phyloP scores from a whole-genome alignment of 1,140 invertebrate species.

The Drosophila lacertosa region DNA sequence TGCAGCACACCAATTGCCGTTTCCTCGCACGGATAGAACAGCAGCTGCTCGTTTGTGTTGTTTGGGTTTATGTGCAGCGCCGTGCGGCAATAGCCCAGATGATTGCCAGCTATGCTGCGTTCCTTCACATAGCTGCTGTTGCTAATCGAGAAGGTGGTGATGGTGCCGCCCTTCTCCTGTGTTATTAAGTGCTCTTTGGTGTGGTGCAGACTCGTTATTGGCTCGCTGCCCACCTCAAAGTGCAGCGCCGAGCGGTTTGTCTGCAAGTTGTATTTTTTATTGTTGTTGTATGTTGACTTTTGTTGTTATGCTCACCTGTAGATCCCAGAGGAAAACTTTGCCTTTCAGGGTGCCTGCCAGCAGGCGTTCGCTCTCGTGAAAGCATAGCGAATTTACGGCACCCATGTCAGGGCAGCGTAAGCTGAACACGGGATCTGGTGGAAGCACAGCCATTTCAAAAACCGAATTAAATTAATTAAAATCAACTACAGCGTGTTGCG shows the following conservation, averaged over 20 bases:
- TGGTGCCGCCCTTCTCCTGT: slow-evolving; percentile 88
- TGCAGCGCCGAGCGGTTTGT: slow-evolving; percentile 75
- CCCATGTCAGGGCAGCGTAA: slow-evolving; percentile 88
- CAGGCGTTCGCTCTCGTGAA: slow-evolving; percentile 87
- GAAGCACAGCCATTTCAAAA: slow-evolving; percentile 31
- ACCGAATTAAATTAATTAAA: too few species aligned
- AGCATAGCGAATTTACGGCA: slow-evolving; percentile 88
- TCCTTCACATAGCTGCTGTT: slow-evolving; percentile 86
- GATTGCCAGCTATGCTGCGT: slow-evolving; percentile 86
- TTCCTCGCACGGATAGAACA: slow-evolving; percentile 87
- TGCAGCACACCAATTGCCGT: slow-evolving; percentile 87
- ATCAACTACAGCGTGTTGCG: too few species aligned
- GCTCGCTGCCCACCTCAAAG: slow-evolving; percentile 73
- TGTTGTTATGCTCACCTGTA: slow-evolving; percentile 85
- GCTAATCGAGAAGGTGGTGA: slow-evolving; percentile 88
- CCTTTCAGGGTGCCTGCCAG: slow-evolving; percentile 89
- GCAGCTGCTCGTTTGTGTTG: slow-evolving; percentile 85
- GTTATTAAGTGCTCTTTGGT: slow-evolving; percentile 86
- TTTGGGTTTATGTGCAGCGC: slow-evolving; percentile 84
- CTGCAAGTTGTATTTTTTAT: slow-evolving; percentile 43
- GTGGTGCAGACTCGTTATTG: slow-evolving; percentile 72
- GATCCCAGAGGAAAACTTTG: slow-evolving; percentile 89
- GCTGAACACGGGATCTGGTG: slow-evolving; percentile 88
- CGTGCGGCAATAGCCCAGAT: slow-evolving; percentile 88
- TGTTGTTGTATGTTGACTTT: background rate